Evolutionary conservation across 2,113 vertebrate genomes (phyloP), one percentile per base, ranked within the genome.

Genomic region (Chiloscyllium plagiosum): DNA sequence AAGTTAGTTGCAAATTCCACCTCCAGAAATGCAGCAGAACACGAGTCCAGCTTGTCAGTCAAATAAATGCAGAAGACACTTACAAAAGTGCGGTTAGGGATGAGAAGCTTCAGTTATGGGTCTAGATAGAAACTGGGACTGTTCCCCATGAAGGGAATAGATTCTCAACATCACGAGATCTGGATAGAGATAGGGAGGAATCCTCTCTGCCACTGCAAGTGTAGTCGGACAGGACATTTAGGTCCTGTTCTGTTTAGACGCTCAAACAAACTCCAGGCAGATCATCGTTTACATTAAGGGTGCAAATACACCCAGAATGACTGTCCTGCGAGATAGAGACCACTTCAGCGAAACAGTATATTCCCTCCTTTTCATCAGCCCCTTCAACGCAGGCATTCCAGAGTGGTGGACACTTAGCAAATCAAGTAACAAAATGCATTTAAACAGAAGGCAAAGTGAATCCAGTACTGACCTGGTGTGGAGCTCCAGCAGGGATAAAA

Each of bases 401-500:
- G 52, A 61, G 24, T 3, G 4, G 17, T 86, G 47, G 6, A 50
- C 24, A 15, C 1, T 52, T 26, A 10, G 50, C 86, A 89, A 26
- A 56, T 24, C 22, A 24, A 89, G 80, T 29, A 1, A 56, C 7
- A 56, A 22, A 61, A 66, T 65, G 12, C 20, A 26, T 50, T 96
- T 47, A 29, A 12, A 42, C 78, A 15, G 47, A 13, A 65, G 92
- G 22, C 26, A 19, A 26, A 52, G n/a, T 19, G 29, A 56, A 47
- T 12, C 26, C 1, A 86, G 24, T 80, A 33, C 97, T 97, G 97
- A 96, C 98, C 98, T 98, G 98, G 96, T 98, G 98, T 0, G 98
- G 98, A 94, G 98, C 98, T 96, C 98, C 98, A 24, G 98, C 98
- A 76, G 98, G 98, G 89, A 98, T 98, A 96, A 98, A 98, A 42